A percentile compares a stretch with the other conserved stretches of the same genome.
These are phyloP conservation scores for Heterotilapia buettikoferi DNA, from an alignment of 2,113 vertebrate species.

Conservation along the genomic window DNA sequence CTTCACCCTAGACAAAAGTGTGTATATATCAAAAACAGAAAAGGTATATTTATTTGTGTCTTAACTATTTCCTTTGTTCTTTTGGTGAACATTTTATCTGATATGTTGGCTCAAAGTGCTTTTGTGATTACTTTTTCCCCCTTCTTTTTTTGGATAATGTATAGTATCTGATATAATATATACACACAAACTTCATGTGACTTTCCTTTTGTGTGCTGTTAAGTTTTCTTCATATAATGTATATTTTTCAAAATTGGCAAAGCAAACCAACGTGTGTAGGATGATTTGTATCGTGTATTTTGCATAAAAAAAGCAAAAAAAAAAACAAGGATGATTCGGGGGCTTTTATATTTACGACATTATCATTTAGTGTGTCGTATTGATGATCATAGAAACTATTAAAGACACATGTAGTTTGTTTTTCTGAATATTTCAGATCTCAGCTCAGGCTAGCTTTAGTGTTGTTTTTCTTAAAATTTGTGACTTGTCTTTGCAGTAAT, in stretches of 20 bases:
- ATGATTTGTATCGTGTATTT: conserved; percentile 82
- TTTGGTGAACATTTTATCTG: conserved; percentile 63
- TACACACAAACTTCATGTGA: conserved; percentile 65
- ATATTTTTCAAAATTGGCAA: conserved; percentile 67
- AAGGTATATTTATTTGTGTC: conserved; percentile 77
- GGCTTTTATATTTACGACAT: conserved; percentile 81
- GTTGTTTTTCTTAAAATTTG: conserved; percentile 79
- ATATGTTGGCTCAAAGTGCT: conserved; percentile 69
- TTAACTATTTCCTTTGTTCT: conserved; percentile 61
- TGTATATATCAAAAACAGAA: conserved; percentile 69
- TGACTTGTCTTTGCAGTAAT: conserved; percentile 83
- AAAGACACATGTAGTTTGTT: conserved; percentile 82
- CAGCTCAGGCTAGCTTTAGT: conserved; percentile 84
- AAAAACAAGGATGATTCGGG: conserved; percentile 71
- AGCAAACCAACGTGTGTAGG: conserved; percentile 72
- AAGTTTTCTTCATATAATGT: conserved; percentile 67
- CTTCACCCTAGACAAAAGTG: conserved; percentile 56
- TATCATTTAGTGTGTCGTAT: conserved; percentile 79
- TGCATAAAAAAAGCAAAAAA: conserved; percentile 69
- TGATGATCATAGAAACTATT: conserved; percentile 76
- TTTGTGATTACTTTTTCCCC: conserved; percentile 56
- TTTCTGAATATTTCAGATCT: conserved; percentile 86
- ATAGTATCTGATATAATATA: conserved; percentile 76
- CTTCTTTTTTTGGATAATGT: conserved; percentile 59
- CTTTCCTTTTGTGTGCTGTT: conserved; percentile 67